Evolutionary conservation across 1,140 invertebrate genomes (phyloP), one percentile per base, ranked within the genome.

Genomic region (Calephelis nemesis): DNA sequence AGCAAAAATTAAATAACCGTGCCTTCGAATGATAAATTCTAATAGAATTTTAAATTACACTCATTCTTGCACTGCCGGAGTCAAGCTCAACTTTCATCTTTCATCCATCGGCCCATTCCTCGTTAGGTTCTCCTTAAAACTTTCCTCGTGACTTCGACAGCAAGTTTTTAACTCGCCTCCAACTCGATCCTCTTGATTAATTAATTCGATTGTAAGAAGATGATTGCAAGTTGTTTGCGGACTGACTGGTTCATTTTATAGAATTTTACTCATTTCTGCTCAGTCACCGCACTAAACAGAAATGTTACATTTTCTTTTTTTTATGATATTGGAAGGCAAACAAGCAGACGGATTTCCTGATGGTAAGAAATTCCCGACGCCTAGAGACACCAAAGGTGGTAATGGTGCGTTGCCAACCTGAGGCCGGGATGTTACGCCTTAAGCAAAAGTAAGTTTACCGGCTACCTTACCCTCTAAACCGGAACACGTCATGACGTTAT

Each of bases 21-120:
- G 74, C 70, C 77, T 68, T 85, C 88, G 84, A 79, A 40, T 54
- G 40, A 66, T 66, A 66, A 88, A 91, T 91, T 88, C 82, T 89
- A 89, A 91, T 91, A 83, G 87, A 91, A 79, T 90, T 91, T 88
- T 91, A 90, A 90, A 91, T 91, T 91, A 86, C 86, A 88, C 80
- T 76, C 81, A 90, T 91, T 91, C 85, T 88, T 85, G 85, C 80
- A 83, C 75, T 79, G 79, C 74, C 67, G 74, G 65, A 72, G 65
- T 73, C 75, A 66, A 72, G 67, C 74, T 82, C 77, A 88, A 88
- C 83, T 88, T 88, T 88, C 85, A 78, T 87, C 82, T 89, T 84
- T 84, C 85, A 81, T 88, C 87, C 73, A 78, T 76, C 74, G 82
- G 77, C 78, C 83, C 77, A 83, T 83, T 89, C 79, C 85, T 91